A percentile compares a stretch with the other conserved stretches of the same genome.
These are phyloP conservation scores for Lepus timidus DNA, from an alignment of 2,113 vertebrate genomes.

Conservation along the genomic window DNA sequence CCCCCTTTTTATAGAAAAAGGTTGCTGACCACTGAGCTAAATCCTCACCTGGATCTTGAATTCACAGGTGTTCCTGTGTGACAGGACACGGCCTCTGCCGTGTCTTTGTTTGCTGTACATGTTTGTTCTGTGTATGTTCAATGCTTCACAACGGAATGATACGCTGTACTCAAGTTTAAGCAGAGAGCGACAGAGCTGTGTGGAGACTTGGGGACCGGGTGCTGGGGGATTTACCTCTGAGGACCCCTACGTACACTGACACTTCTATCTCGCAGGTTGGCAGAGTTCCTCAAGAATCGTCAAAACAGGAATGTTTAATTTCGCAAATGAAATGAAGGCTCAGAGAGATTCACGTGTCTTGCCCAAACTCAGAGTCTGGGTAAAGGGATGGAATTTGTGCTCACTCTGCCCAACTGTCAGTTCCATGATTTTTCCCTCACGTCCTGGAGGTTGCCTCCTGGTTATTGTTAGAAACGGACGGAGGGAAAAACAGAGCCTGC, in stretches of 20 bases:
- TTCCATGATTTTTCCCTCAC: not conserved
- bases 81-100: not conserved
- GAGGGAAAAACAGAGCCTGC: not conserved
- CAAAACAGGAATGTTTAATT: not conserved
- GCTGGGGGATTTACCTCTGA: not conserved
- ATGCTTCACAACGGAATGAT: conserved; percentile 1
- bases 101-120: not conserved
- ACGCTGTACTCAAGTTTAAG: not conserved
- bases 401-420: not conserved
- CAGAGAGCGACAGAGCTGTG: not conserved
- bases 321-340: not conserved
- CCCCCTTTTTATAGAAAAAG: not conserved
- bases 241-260: not conserved
- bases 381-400: not conserved
- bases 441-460: not conserved
- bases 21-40: conserved; percentile 13
- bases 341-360: not conserved
- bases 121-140: not conserved
- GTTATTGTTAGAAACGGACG: conserved; percentile 27
- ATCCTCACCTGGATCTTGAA: not conserved
- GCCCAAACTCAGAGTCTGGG: not conserved
- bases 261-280: not conserved
- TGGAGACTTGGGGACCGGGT: not conserved
- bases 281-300: not conserved
- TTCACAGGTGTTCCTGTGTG: conserved; percentile 3